phyloP scores from a whole-genome alignment of 2,888 invertebrate species.

The Leptinotarsa rubiginosa region DNA sequence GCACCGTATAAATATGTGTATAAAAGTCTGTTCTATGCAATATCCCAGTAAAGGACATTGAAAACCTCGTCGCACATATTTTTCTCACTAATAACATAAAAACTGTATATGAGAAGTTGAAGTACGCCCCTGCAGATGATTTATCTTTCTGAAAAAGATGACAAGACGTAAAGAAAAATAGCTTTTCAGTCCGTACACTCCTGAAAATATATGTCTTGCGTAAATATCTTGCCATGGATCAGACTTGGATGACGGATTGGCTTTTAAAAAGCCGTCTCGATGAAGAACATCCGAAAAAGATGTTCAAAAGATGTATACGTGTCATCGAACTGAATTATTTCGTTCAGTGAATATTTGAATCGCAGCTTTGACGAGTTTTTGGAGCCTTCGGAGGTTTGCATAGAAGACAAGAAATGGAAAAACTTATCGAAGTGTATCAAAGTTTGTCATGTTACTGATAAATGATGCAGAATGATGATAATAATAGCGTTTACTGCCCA shows the following conservation, averaged over 20 bases:
- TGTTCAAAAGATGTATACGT: not conserved
- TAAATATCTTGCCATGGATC: not conserved
- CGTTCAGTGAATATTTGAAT: not conserved
- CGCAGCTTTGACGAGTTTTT: not conserved
- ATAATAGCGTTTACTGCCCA: too few relatives aligned
- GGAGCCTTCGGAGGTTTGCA: not conserved
- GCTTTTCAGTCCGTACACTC: slow-evolving; percentile 7
- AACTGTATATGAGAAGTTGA: not conserved
- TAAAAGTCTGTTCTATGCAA: too few relatives aligned
- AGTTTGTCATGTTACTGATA: too few relatives aligned
- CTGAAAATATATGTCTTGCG: not conserved
- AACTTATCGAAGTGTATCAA: too few relatives aligned
- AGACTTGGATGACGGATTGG: slow-evolving; percentile 4
- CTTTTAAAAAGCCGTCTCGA: not conserved
- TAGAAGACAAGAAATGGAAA: too few relatives aligned
- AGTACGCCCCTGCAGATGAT: not conserved
- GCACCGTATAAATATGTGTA: too few relatives aligned
- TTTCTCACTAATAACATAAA: not conserved
- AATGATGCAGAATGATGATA: too few relatives aligned
- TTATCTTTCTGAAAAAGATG: not conserved
- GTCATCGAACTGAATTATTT: not conserved
- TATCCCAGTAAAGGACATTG: too few relatives aligned
- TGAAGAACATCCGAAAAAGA: not conserved
- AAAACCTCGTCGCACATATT: not conserved
- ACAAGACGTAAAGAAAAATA: slow-evolving; percentile 1